Percentiles rank a stretch among this genome's conserved stretches.
These are phyloP conservation scores for Ammodytes marinus DNA, from an alignment of 2,113 vertebrate genomes.

Conservation along the genomic window DNA sequence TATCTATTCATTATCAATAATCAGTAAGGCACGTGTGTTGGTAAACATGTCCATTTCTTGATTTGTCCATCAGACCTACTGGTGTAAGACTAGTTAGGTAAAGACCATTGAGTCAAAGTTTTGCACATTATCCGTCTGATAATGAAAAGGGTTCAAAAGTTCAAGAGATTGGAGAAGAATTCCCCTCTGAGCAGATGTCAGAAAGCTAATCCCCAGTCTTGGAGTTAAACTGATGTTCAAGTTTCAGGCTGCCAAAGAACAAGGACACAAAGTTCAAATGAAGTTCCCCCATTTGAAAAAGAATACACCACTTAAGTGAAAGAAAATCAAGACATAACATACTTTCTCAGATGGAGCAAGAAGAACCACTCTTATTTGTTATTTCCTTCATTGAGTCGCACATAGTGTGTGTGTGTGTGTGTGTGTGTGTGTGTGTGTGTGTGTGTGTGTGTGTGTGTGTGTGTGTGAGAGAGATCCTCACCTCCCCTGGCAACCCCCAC, in stretches of 20 bases:
- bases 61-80: not conserved
- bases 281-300: conserved; percentile 41
- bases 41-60: not conserved
- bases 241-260: conserved; percentile 15
- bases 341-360: not conserved
- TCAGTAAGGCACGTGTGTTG: not conserved
- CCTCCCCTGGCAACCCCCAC: conserved; percentile 56
- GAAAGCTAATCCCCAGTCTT: conserved; percentile 10
- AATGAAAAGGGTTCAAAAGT: conserved; percentile 60
- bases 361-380: not conserved
- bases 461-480: conserved; percentile 53
- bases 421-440: conserved; percentile 22
- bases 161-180: conserved; percentile 45
- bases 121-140: conserved; percentile 44
- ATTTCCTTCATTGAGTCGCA: not conserved
- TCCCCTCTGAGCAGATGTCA: conserved; percentile 40
- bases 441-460: conserved; percentile 26
- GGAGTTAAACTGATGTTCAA: conserved; percentile 16
- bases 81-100: not conserved
- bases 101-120: conserved; percentile 4
- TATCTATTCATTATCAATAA: not conserved
- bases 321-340: too few relatives aligned
- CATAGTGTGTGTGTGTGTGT: not conserved
- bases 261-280: conserved; percentile 53
- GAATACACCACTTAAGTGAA: not conserved